Conservation (phyloP, 2,113 vertebrate species). For the Psophia crepitans region DNA sequence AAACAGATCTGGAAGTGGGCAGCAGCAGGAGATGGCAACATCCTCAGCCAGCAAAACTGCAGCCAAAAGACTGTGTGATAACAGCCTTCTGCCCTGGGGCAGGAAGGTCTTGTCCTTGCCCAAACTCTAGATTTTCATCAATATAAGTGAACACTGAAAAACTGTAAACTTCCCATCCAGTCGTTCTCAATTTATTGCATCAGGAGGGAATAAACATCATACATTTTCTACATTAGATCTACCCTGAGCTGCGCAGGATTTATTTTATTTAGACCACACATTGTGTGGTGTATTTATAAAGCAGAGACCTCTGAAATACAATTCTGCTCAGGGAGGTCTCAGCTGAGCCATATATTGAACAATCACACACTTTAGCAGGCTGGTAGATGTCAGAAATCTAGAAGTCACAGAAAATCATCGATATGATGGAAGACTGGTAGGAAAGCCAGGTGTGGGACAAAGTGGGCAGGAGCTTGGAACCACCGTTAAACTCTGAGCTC, state of each 20-base stretch:
- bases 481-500: constrained; percentile 15
- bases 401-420: neutral
- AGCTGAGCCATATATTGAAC: neutral
- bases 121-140: constrained; percentile 24
- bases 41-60: neutral
- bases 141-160: neutral
- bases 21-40: neutral
- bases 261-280: constrained; percentile 64
- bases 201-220: constrained; percentile 50
- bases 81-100: neutral
- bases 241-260: neutral
- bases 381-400: neutral
- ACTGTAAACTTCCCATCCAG: constrained; percentile 32
- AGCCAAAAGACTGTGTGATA: neutral
- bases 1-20: neutral
- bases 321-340: neutral
- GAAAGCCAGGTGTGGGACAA: neutral
- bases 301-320: constrained; percentile 36
- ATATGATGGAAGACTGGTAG: neutral
- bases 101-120: neutral
- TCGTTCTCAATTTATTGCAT: constrained; percentile 43
- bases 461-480: constrained; percentile 2
- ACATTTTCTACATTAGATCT: constrained; percentile 48
- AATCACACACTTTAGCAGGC: neutral
- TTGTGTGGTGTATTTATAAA: constrained; percentile 65